Evolutionary conservation across 2,113 vertebrate genomes (phyloP), one percentile per base, ranked within the genome.

Genomic region (Sylvia atricapilla): DNA sequence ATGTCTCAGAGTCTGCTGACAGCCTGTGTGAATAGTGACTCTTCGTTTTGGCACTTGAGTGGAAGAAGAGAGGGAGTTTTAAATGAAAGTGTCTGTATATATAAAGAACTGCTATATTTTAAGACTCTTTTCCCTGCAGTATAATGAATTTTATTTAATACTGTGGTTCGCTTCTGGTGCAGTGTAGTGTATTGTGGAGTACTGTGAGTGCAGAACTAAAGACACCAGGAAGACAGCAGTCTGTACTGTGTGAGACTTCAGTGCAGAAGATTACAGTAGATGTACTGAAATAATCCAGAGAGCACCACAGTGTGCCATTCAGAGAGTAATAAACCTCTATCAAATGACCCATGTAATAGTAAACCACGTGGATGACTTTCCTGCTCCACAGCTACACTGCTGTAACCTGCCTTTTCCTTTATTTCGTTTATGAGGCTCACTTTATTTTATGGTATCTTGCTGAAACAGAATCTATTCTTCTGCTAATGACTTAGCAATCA

Each of bases 1-100:
- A 62, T 88, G 90, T 96, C 82, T 95, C 84, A 82, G 90, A 96
- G 89, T 86, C 90, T 96, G 58, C 86, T 94, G 88, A 73, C 82
- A 81, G 90, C 93, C 91, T 96, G 33, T 95, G 68, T 87, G 89
- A 96, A 89, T 79, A 87, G 81, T 81, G 64, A 77, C 75, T 96
- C 78, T 93, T 64, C 30, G 7, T 84, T 93, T 73, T 89, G 76
- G 82, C 87, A 84, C 79, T 88, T 2, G 0, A 86, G 74, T 88
- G 86, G 67, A 87, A 73, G 81, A 84, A 87, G 68, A 95, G 53
- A 88, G 66, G 56, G 70, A 80, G 64, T 69, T 94, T 87, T 74
- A 94, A 94, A 59, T 76, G 53, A 35, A 95, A 78, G 27, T 94
- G 37, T 84, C 73, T 96, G 66, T 94, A 58, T 91, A 89, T 94